A percentile compares a stretch with the other conserved stretches of the same genome.
phyloP scores from a whole-genome alignment of 2,888 invertebrate genomes.

The Ormyrus labotus region DNA sequence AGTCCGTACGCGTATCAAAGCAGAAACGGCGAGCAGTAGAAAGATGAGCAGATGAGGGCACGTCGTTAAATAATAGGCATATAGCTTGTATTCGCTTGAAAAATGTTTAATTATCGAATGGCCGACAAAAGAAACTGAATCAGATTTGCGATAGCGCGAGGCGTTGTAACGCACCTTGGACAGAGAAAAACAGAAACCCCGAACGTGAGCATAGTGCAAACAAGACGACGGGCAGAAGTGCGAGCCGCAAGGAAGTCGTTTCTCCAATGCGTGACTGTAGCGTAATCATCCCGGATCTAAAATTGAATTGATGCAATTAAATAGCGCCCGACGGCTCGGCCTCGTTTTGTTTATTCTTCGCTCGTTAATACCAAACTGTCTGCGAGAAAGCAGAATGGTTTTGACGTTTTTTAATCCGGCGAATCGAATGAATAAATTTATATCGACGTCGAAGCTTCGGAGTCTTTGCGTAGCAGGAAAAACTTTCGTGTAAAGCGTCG shows the following conservation, averaged over 20 bases:
- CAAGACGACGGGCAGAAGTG: slow-evolving; percentile 2
- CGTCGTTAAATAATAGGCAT: too few species aligned
- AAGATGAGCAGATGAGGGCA: too few species aligned
- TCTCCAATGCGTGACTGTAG: slow-evolving; percentile 26
- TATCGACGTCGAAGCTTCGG: too few species aligned
- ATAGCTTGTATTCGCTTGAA: background rate
- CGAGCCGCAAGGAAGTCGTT: slow-evolving; percentile 15
- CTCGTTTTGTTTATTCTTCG: too few species aligned
- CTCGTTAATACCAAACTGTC: too few species aligned
- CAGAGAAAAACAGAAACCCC: background rate
- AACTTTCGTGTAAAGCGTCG: too few species aligned
- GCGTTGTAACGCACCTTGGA: background rate
- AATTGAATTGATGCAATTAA: slow-evolving; percentile 18
- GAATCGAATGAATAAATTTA: too few species aligned
- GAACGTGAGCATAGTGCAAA: slow-evolving; percentile 18
- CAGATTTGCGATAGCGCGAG: background rate
- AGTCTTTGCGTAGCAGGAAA: too few species aligned
- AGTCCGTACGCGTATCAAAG: too few species aligned
- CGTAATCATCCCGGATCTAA: slow-evolving; percentile 4
- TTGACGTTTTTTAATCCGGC: too few species aligned
- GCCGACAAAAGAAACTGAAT: background rate
- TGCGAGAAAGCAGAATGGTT: too few species aligned
- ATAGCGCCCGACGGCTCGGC: background rate
- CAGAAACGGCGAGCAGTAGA: too few species aligned
- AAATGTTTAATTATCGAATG: slow-evolving; percentile 4